Base-by-base conservation (phyloP, 2,888 invertebrate species). In the Cryptocephalus moraei region DNA sequence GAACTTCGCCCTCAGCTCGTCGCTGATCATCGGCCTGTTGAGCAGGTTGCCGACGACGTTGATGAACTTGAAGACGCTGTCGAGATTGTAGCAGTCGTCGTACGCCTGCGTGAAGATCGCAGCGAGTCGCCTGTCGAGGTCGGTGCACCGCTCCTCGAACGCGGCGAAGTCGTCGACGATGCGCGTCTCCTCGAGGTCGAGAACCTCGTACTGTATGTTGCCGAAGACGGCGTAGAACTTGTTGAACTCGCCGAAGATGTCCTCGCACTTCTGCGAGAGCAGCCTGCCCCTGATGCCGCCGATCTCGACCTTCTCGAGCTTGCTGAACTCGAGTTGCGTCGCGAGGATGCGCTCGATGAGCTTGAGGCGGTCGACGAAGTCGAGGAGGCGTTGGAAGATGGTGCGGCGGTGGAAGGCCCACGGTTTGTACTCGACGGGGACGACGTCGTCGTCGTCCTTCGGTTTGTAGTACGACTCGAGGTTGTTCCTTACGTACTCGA, bases 91-190 rank as follows among this genome's bases (percentile, higher is more conserved):
- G 56, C 88, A 89, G 60, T 93, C 92, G 48, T 85, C 84, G 56
- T 91, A 84, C 0, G 86, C 88, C 62, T 86, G 83, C 9, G 82
- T 78, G 60, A 92, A 86, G 51, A 91, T 78, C 12, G 86, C 82
- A 0, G 87, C 88, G 34, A 94, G 73, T 51, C 84, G 75, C 49
- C 84, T 75, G 63, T 94, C 93, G 44, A 86, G 78, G 59, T 87
- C 84, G 32, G 79, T 75, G 1, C 81, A 70, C 49, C 79, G 79
- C 1, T 66, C 68, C 61, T 77, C 72, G 64, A 90, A 90, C 1
- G 68, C 65, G 0, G 73, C 60, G 51, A 80, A 78, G 60, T 91
- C 90, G 0, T 69, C 63, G 1, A 79, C 63, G 61, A 93, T 91
- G 1, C 73, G 73, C 6, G 73, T 63, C 55, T 84, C 80, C 52